Base-by-base conservation (phyloP, 2,113 vertebrate species). In the Melanocharis versteri region DNA sequence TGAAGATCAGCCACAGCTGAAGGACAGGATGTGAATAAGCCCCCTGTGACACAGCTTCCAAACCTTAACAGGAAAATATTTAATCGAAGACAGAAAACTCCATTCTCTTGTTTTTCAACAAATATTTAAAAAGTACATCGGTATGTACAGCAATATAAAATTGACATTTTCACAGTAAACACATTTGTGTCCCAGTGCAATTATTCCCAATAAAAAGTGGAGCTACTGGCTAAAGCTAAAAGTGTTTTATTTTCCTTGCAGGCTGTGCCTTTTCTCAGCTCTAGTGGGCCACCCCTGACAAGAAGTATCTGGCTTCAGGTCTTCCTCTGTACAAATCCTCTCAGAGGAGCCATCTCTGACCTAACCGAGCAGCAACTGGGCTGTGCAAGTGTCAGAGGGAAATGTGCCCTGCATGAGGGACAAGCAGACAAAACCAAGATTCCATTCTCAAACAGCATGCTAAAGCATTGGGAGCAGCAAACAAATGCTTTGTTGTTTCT, bases 111-210 rank as follows among this genome's bases (percentile, higher is more conserved):
- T 76, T 88, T 94, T 54, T 35, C 60, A 77, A 69, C 58, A 77
- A 77, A 70, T 50, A 86, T 15, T 23, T 64, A 10, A 79, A 71
- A 84, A 66, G 7, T 7, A 89, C 57, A 68, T 7, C 10, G 9
- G 78, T 89, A 91, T 3, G 40, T n/a, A n/a, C n/a, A n/a, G n/a
- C 1, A 2, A 91, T 64, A 54, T 15, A 76, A 85, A 94, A 87
- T 20, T 51, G 68, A 71, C 56, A 70, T 83, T 94, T 96, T 83
- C 86, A 93, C 31, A 87, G 68, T 78, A 92, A 90, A 95, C 56
- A 53, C 40, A 75, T 87, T 82, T 79, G 69, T 24, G 42, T 70
- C 47, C 85, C 0, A 0, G n/a, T 51, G 48, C 65, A 91, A 82
- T 86, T 64, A 83, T 20, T 92, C 56, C 60, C 3, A 69, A 9